Percentiles rank a stretch among this genome's conserved stretches.
Evolutionary conservation across 2,113 vertebrate genomes (phyloP).

Genomic region (Tyrannus savana): DNA sequence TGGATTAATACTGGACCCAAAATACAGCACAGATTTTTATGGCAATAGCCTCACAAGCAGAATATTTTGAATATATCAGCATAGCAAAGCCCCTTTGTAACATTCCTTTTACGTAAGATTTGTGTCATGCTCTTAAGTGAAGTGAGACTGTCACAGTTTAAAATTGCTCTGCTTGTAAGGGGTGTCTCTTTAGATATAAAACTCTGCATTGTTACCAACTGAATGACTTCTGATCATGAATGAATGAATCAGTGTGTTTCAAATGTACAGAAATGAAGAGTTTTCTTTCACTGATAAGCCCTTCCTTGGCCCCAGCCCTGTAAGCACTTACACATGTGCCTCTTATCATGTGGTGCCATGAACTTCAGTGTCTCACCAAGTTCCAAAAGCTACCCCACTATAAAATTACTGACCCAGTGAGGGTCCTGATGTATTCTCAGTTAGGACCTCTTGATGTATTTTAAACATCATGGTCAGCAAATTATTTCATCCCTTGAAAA

Average conservation of each 20-base stretch:
- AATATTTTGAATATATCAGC: background rate
- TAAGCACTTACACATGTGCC: fast-evolving
- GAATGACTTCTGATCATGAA: background rate
- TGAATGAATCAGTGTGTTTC: background rate
- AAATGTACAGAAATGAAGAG: background rate
- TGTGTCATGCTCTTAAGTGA: background rate
- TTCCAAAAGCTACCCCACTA: background rate
- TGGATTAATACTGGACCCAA: background rate
- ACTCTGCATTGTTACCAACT: background rate
- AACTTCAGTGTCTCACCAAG: background rate
- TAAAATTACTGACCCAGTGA: background rate
- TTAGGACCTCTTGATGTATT: no score
- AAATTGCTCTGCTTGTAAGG: background rate
- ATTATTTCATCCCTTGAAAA: background rate
- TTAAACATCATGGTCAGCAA: background rate
- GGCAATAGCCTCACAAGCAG: background rate
- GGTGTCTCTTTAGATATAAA: background rate
- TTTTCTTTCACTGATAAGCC: background rate
- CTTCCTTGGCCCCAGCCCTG: background rate
- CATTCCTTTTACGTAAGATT: background rate
- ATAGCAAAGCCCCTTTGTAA: background rate
- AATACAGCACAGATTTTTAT: background rate
- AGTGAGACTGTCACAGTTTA: background rate
- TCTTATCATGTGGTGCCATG: background rate
- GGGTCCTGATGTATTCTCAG: background rate